Evolutionary conservation across 2,113 vertebrate species (phyloP), one percentile per base, ranked within the genome.

Genomic region (Hydrolagus affinis): DNA sequence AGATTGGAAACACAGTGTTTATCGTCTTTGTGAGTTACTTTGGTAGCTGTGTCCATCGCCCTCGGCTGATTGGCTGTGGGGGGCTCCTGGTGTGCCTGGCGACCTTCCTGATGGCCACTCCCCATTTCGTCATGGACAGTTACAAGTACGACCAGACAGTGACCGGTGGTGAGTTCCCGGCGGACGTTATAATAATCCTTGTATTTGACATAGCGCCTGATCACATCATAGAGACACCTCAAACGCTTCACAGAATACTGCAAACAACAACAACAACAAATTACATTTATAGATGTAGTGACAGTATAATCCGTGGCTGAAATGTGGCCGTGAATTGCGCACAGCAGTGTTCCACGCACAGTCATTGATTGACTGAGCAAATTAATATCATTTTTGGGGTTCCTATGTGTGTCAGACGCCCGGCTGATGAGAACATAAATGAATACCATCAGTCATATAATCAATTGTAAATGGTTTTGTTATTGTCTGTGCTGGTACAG

Each of bases 11-110:
- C 91, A 96, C 95, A 0, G 0, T 95, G 86, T 93, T 99, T 57
- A 97, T 99, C 0, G 91, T 98, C 86, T 96, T 99, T 4, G 91
- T 99, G 71, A 99, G 98, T 86, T 99, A 96, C 89, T 93, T 98
- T 0, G 98, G 98, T 56, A 96, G 96, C 88, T 90, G 95, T 0
- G 94, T 98, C 0, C 97, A 99, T 89, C 88, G 98, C 3, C 98
- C 98, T 0, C 95, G 94, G 0, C 90, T 94, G 87, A 99, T 99
- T 0, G 97, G 95, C 8, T 90, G 69, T 0, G 97, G 98, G 6
- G 98, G 96, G 0, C 77, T 97, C 75, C 88, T 98, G 0, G 96
- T 96, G 11, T 92, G 94, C 12, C 4, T 95, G 87, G 95, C 96
- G 0, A 94, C 94, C 0, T 90, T 98, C 86, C 89, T 97, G 44